Conservation (phyloP, 2,797 vertebrate species). For the Setipinna tenuifilis region DNA sequence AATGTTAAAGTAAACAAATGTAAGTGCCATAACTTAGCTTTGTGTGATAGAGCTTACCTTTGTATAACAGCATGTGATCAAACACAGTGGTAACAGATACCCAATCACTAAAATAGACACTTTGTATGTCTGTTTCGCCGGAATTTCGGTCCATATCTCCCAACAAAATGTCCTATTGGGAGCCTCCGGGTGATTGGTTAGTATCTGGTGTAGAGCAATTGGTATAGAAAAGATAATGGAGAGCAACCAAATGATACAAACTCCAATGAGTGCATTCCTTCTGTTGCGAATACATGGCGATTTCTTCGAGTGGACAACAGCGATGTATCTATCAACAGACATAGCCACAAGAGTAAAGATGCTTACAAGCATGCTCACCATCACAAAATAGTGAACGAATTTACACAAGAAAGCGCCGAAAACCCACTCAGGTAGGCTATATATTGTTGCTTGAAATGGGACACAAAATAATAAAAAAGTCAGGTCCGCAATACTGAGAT, state of each 20-base stretch:
- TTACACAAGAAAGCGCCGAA: constrained; percentile 83
- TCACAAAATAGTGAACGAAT: constrained; percentile 80
- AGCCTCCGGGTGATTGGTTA: constrained; percentile 71
- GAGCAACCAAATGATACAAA: constrained; percentile 77
- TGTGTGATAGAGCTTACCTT: constrained; percentile 71
- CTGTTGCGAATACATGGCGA: constrained; percentile 73
- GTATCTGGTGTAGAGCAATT: constrained; percentile 79
- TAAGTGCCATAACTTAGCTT: not conserved
- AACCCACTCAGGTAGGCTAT: constrained; percentile 81
- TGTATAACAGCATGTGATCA: constrained; percentile 85
- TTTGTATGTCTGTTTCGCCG: constrained; percentile 73
- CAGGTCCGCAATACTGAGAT: constrained; percentile 84
- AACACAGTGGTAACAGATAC: constrained; percentile 81
- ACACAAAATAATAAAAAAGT: constrained; percentile 80
- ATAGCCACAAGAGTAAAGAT: constrained; percentile 86
- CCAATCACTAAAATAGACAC: constrained; percentile 78
- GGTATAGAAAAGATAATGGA: constrained; percentile 78
- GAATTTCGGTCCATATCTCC: constrained; percentile 75
- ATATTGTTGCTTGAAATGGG: constrained; percentile 80
- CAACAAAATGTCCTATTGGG: constrained; percentile 87
- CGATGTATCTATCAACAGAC: constrained; percentile 86
- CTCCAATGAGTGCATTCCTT: constrained; percentile 71
- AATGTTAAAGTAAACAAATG: not conserved
- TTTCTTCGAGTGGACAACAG: constrained; percentile 79
- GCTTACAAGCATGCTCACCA: constrained; percentile 84